phyloP scores from a whole-genome alignment of 2,113 vertebrate species.

The Glaucidium brasilianum region DNA sequence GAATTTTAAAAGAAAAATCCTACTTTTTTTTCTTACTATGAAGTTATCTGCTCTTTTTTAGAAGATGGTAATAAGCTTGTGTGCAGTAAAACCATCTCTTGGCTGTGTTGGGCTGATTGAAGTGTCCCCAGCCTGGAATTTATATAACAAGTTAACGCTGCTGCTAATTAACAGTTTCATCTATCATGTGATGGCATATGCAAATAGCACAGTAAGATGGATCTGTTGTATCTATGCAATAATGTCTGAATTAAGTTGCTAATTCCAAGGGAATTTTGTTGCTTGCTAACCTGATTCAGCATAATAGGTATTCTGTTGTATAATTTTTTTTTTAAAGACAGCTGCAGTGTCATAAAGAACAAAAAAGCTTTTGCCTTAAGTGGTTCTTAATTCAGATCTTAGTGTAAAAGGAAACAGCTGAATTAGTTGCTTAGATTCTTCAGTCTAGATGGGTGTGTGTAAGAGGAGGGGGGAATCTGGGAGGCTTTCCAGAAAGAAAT shows the following conservation, averaged over 20 bases:
- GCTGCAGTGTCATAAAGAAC: neutral
- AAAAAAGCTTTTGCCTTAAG: neutral
- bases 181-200: neutral
- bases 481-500: conserved; percentile 42
- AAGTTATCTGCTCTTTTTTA: neutral
- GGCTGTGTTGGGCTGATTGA: neutral
- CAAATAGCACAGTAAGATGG: neutral
- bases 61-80: neutral
- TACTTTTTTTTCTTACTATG: neutral
- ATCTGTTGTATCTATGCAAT: neutral
- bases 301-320: neutral
- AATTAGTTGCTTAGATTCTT: conserved; percentile 24
- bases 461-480: neutral
- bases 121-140: neutral
- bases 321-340: neutral
- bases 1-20: neutral
- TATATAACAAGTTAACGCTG: neutral
- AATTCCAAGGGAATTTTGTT: neutral
- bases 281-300: neutral
- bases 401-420: neutral
- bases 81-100: neutral
- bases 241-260: neutral
- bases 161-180: neutral
- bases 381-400: neutral
- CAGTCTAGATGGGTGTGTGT: neutral